Evolutionary conservation across 2,888 invertebrate genomes (phyloP), one percentile per base, ranked within the genome.

Genomic region (Temnothorax unifasciatus): DNA sequence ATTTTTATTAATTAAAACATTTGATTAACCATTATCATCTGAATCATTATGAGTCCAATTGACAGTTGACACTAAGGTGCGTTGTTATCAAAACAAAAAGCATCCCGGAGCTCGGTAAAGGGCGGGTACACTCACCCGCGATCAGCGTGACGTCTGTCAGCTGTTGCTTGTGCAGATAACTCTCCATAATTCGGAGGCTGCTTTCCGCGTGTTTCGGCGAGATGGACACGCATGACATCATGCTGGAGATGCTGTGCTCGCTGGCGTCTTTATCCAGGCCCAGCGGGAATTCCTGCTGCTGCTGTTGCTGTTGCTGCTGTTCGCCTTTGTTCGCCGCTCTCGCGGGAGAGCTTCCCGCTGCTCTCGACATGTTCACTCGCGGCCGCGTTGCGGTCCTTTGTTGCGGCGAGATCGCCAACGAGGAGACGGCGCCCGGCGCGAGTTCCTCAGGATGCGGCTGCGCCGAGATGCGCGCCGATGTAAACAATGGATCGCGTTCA

Each of bases 91-190:
- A 63, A 54, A 77, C 68, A 77, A 77, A 77, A 77, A 77, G 68
- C 34, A 34, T 0, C 34, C 34, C 34, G 34, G 34, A 34, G 34
- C 0, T 6, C 34, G 21, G 18, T 18, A 6, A 29, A 50, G 9
- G 9, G 0, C 18, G 2, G 18, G 3, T 34, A 13, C 9, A 54
- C 54, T 95, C 95, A 93, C 97, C 98, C 86, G 98, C 98, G 91
- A 98, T 97, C 38, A 99, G 96, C 29, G 97, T 97, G 73, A 99
- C 97, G 96, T 99, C 99, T 93, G 98, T 98, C 76, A 99, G 96
- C 95, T 98, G 97, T 92, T 97, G 97, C 85, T 97, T 97, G 93
- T 97, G 97, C 88, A 97, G 96, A 95, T 98, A 98, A 76, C 96
- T 96, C 94, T 97, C 97, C 97, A 99, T 98, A 93, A 97, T 97